Conservation (phyloP, 2,113 vertebrate genomes). For the Periophthalmus modestus region DNA sequence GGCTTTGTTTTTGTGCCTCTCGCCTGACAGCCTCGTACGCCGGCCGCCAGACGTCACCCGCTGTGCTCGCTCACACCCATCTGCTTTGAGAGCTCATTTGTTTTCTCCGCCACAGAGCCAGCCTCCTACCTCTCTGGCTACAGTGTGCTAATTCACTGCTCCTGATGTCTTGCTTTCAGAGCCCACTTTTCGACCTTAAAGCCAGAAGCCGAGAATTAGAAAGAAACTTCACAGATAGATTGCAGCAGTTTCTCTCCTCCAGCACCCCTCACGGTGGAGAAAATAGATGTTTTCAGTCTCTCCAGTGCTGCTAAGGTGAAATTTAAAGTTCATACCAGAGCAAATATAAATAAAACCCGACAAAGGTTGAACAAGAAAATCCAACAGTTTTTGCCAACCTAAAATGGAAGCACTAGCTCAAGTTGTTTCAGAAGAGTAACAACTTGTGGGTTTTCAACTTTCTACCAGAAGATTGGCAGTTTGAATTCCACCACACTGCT, state of each 20-base stretch:
- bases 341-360: conserved; percentile 26
- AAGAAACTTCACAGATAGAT: conserved; percentile 26
- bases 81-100: conserved; percentile 36
- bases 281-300: conserved; percentile 54
- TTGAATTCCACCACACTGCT: not conserved
- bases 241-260: conserved; percentile 9
- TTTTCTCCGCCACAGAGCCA: conserved; percentile 30
- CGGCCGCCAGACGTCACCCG: conserved; percentile 58
- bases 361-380: conserved; percentile 17
- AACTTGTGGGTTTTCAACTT: not conserved
- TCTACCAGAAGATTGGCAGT: not conserved
- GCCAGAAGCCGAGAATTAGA: conserved; percentile 10
- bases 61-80: conserved; percentile 42
- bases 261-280: conserved; percentile 38
- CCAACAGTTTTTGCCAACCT: conserved; percentile 21
- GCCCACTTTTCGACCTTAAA: conserved; percentile 11
- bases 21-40: not conserved
- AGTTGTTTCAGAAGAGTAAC: not conserved
- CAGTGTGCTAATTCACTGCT: conserved; percentile 34
- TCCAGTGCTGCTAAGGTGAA: conserved; percentile 49
- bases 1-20: conserved; percentile 19
- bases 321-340: conserved; percentile 36
- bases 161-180: conserved; percentile 37
- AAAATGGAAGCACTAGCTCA: not conserved
- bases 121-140: not conserved